Conservation (phyloP, 2,888 invertebrate species). For the Salpingus planirostris region DNA sequence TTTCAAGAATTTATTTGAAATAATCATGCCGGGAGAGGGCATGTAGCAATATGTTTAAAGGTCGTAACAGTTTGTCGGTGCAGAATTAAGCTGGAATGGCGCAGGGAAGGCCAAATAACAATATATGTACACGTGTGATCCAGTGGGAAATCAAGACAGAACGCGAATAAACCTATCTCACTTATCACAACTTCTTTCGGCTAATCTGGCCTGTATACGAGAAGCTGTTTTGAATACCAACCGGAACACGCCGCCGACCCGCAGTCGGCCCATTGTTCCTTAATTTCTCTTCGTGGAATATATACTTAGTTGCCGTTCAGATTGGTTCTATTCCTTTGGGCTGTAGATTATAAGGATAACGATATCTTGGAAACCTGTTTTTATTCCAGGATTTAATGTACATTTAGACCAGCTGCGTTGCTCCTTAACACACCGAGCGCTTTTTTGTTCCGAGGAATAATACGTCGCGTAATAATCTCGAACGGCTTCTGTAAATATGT, state of each 20-base stretch:
- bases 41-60: constrained; percentile 5
- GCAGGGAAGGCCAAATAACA: constrained; percentile 27
- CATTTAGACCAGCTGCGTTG: constrained; percentile 10
- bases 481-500: too few species aligned
- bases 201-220: constrained; percentile 28
- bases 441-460: constrained; percentile 6
- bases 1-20: constrained; percentile 1
- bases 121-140: constrained; percentile 33
- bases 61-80: constrained; percentile 10
- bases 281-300: constrained; percentile 24
- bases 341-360: constrained; percentile 18
- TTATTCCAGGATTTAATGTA: constrained; percentile 10
- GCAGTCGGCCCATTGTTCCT: constrained; percentile 30
- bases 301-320: constrained; percentile 26
- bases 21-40: background rate
- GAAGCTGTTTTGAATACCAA: constrained; percentile 32
- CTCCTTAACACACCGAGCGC: constrained; percentile 8
- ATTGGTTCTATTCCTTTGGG: constrained; percentile 27
- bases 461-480: too few species aligned
- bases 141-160: constrained; percentile 33
- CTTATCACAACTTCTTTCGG: constrained; percentile 33
- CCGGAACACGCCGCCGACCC: constrained; percentile 13
- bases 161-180: constrained; percentile 33
- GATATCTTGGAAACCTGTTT: constrained; percentile 15
- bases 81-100: constrained; percentile 12